Evolutionary conservation across 2,888 invertebrate genomes (phyloP).

Genomic region (Chrysopilus asiliformis): DNA sequence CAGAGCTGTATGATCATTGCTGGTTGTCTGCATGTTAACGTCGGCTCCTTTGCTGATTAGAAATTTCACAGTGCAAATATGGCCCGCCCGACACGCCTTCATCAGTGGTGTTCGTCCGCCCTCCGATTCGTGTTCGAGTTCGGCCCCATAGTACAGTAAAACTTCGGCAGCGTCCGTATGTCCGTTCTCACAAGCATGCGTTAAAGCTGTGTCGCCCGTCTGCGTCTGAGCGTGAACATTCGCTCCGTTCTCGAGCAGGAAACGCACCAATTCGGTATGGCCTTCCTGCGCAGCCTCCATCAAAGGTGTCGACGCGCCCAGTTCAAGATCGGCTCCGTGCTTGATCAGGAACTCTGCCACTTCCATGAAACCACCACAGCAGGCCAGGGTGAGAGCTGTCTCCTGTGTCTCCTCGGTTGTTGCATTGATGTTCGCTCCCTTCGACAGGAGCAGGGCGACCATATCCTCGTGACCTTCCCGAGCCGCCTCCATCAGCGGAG

Average conservation of each 20-base stretch:
- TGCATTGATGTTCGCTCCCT: conserved; percentile 93
- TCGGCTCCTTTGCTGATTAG: conserved; percentile 77
- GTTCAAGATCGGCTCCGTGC: conserved; percentile 86
- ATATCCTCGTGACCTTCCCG: conserved; percentile 97
- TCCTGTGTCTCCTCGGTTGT: conserved; percentile 98
- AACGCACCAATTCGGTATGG: conserved; percentile 79
- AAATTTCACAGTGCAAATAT: conserved; percentile 91
- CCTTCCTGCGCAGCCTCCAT: conserved; percentile 99
- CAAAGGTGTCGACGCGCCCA: conserved; percentile 90
- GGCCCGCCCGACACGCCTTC: conserved; percentile 96
- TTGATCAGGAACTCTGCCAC: conserved; percentile 91
- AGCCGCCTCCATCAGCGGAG: conserved; percentile 98
- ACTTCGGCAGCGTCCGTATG: conserved; percentile 95
- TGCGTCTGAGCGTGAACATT: conserved; percentile 90
- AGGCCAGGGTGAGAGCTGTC: conserved; percentile 85
- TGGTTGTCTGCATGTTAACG: conserved; percentile 78
- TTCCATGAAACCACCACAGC: conserved; percentile 90
- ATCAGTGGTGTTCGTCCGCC: conserved; percentile 95
- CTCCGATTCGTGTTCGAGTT: conserved; percentile 91
- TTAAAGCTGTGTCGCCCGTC: conserved; percentile 90
- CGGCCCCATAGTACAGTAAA: conserved; percentile 78
- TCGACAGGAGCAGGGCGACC: conserved; percentile 84
- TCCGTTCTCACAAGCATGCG: conserved; percentile 97
- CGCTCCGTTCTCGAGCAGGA: conserved; percentile 70
- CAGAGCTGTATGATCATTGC: conserved; percentile 94